A percentile compares a stretch with the other conserved stretches of the same genome.
Evolutionary conservation across 2,888 invertebrate genomes (phyloP).

Genomic region (Cheilosia vernalis): DNA sequence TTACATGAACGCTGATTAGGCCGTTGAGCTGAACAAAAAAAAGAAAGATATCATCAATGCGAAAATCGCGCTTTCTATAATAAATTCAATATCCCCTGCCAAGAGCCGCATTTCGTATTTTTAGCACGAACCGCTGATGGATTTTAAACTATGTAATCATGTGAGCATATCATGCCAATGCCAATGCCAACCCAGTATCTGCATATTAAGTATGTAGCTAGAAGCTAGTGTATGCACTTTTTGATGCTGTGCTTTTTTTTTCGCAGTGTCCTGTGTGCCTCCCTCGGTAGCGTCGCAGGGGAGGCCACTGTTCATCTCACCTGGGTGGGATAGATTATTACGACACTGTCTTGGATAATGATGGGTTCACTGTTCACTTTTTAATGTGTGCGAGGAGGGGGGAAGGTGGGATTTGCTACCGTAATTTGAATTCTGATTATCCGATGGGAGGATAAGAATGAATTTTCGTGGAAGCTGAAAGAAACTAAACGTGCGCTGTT

Average conservation of each 20-base stretch:
- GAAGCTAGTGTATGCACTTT: conserved; percentile 27
- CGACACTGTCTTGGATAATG: conserved; percentile 40
- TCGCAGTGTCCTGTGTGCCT: conserved; percentile 32
- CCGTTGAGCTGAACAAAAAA: conserved; percentile 4
- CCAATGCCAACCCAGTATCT: background rate
- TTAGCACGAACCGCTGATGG: conserved; percentile 63
- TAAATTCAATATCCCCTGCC: conserved; percentile 39
- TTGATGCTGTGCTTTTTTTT: conserved; percentile 26
- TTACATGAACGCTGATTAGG: conserved; percentile 7
- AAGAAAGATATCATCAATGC: conserved; percentile 3
- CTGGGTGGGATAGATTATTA: conserved; percentile 31
- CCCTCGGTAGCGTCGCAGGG: background rate
- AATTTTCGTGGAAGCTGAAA: background rate
- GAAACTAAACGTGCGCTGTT: background rate
- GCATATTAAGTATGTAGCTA: background rate
- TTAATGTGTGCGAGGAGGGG: background rate
- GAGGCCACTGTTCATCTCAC: conserved; percentile 38
- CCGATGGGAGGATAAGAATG: conserved; percentile 8
- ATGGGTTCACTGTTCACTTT: conserved; percentile 36
- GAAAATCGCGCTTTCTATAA: conserved; percentile 32
- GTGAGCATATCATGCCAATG: conserved; percentile 47
- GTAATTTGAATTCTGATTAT: conserved; percentile 28
- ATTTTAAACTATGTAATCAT: conserved; percentile 62
- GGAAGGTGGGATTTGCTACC: background rate
- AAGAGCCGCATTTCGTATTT: conserved; percentile 50